Percentiles rank a stretch among this genome's conserved stretches.
Evolutionary conservation across 2,113 vertebrate genomes (phyloP).

Genomic region (Melanostigma gelatinosum): DNA sequence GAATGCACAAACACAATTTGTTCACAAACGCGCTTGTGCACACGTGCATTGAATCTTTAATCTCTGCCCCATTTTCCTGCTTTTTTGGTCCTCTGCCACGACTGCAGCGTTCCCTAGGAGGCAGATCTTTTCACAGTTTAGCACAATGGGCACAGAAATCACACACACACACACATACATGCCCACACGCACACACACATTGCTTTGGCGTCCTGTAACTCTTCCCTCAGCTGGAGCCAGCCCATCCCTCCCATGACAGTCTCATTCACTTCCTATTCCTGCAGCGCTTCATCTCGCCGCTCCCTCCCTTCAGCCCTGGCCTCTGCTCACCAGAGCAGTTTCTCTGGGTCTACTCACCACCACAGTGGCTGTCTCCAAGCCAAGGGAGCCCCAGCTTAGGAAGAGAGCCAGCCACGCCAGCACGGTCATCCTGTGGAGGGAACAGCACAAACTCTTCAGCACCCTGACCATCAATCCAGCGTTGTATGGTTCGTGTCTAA

Average conservation of each 20-base stretch:
- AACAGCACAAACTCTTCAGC: constrained; percentile 48
- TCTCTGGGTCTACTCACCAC: constrained; percentile 85
- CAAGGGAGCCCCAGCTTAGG: constrained; percentile 93
- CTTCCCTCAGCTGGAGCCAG: constrained; percentile 32
- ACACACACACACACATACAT: constrained; percentile 40
- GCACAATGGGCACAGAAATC: constrained; percentile 65
- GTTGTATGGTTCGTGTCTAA: constrained; percentile 9
- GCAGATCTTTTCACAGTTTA: constrained; percentile 73
- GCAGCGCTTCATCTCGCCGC: background rate
- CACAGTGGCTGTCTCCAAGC: constrained; percentile 90
- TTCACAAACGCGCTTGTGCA: constrained; percentile 55
- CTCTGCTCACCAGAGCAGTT: constrained; percentile 18
- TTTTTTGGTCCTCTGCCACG: constrained; percentile 75
- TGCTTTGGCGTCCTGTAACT: constrained; percentile 41
- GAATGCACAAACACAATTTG: constrained; percentile 53
- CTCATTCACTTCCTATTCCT: constrained; percentile 37
- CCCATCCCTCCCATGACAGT: constrained; percentile 38
- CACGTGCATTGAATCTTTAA: constrained; percentile 78
- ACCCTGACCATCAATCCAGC: constrained; percentile 31
- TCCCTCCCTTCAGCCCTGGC: background rate
- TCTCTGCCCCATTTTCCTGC: constrained; percentile 77
- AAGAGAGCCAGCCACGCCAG: constrained; percentile 90
- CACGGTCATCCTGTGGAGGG: constrained; percentile 86
- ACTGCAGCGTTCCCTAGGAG: constrained; percentile 75
- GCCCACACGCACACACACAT: constrained; percentile 44